Conservation (phyloP, 2,888 invertebrate species). For the Monochamus alternatus region DNA sequence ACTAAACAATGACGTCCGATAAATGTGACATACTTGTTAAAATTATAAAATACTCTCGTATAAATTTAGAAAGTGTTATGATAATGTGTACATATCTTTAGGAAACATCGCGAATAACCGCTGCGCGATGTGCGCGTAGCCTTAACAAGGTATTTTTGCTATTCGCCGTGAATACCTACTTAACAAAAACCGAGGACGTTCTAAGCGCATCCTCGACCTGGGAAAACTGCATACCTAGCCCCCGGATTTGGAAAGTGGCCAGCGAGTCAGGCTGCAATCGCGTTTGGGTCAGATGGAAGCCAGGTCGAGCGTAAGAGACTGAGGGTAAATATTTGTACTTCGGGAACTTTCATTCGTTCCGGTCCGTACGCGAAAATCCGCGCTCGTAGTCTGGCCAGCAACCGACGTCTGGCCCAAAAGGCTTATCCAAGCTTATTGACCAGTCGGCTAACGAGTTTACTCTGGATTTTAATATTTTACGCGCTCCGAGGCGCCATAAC, state of each 20-base stretch:
- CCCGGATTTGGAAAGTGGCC: constrained; percentile 32
- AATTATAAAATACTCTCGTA: too few species aligned
- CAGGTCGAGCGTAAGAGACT: constrained; percentile 35
- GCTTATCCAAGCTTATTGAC: constrained; percentile 39
- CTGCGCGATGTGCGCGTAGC: too few species aligned
- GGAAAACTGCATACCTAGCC: constrained; percentile 8
- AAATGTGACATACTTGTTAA: too few species aligned
- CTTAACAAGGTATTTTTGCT: too few species aligned
- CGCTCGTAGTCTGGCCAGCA: constrained; percentile 39
- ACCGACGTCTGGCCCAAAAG: constrained; percentile 33
- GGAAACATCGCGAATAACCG: too few species aligned
- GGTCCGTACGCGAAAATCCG: constrained; percentile 28
- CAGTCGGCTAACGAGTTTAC: constrained; percentile 37
- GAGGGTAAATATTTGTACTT: constrained; percentile 48
- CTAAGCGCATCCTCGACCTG: not conserved
- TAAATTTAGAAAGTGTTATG: too few species aligned
- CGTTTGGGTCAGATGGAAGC: constrained; percentile 27
- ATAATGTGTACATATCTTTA: too few species aligned
- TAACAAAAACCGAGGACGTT: not conserved
- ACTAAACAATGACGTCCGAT: too few species aligned
- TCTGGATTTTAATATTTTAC: constrained; percentile 24
- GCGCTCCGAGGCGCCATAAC: not conserved
- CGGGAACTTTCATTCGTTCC: constrained; percentile 43
- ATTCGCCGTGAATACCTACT: not conserved
- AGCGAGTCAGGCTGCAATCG: constrained; percentile 18